Base-by-base conservation (phyloP, 2,797 vertebrate species). In the Scarus forsteni region DNA sequence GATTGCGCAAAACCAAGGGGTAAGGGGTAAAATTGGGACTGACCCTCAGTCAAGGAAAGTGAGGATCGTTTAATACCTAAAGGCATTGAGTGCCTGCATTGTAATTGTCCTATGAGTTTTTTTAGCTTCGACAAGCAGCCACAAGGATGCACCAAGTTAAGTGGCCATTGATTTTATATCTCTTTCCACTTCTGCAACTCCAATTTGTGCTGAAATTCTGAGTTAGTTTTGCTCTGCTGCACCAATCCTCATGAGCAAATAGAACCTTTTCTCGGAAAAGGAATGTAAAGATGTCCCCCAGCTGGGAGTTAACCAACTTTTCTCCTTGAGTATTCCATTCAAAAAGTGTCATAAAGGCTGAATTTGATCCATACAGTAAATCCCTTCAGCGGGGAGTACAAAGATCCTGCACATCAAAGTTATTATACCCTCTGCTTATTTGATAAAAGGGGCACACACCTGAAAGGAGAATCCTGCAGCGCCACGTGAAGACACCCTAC, bases 321-420 rank as follows among this genome's bases (percentile, higher is more conserved):
- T 59, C 42, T 54, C 19, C 35, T 16, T 10, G 62, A 48, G 48
- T 61, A 42, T 60, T 46, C 43, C 36, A 48, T 77, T 78, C 63
- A 59, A 45, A 27, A 62, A 52, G 63, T 62, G 56, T 62, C 70
- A 66, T 66, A 61, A 64, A 71, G 70, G 63, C 46, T 65, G 74
- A 53, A 73, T 83, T 68, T 71, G 66, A 84, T 81, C 75, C 62
- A 40, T 77, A 81, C 66, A 57, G 49, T 75, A 73, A 85, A 86
- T 88, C 75, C 60, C 68, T 54, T 68, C 80, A 79, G 71, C 62
- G 52, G 45, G 70, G 72, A 75, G 66, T 69, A 67, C 19, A 78
- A 81, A 80, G 69, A 84, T 71, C 55, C 61, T 53, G 40, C 58
- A 71, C 73, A 80, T 88, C 79, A 86, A 78, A 89, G 71, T 59